Evolutionary conservation across 2,797 vertebrate species (phyloP).

Genomic region (Sarcophilus harrisii): DNA sequence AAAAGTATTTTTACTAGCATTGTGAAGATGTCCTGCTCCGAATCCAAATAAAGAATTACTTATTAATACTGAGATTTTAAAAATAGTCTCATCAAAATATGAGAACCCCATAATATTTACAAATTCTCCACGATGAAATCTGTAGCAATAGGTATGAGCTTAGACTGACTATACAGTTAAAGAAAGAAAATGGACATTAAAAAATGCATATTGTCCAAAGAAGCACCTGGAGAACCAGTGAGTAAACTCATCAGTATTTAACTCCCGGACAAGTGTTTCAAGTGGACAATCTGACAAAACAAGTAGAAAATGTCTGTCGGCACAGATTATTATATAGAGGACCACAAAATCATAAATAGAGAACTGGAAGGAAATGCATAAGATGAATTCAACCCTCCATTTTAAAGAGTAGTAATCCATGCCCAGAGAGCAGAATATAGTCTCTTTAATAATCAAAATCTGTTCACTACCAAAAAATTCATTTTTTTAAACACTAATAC

Average conservation of each 20-base stretch:
- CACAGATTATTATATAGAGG: not conserved
- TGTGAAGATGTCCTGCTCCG: not conserved
- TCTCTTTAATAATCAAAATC: not conserved
- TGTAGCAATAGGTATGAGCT: not conserved
- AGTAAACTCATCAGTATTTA: not conserved
- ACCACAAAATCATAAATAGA: not conserved
- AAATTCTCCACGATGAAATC: not conserved
- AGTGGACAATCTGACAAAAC: not conserved
- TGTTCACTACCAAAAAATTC: not conserved
- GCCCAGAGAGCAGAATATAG: not conserved
- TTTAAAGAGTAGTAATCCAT: not conserved
- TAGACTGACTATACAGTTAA: not conserved
- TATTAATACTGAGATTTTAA: not conserved
- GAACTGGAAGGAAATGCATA: not conserved
- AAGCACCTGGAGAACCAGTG: not conserved
- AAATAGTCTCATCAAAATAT: not conserved
- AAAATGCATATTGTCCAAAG: not conserved
- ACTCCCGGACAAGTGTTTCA: not conserved
- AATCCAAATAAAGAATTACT: not conserved
- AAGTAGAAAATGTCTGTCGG: not conserved
- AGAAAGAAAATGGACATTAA: not conserved
- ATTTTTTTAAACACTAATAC: not conserved
- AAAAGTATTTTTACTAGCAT: not conserved
- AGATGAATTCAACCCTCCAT: not conserved
- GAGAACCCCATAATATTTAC: too few relatives aligned